Conservation (phyloP, 2,113 vertebrate species). For the Gallinago undulata region DNA sequence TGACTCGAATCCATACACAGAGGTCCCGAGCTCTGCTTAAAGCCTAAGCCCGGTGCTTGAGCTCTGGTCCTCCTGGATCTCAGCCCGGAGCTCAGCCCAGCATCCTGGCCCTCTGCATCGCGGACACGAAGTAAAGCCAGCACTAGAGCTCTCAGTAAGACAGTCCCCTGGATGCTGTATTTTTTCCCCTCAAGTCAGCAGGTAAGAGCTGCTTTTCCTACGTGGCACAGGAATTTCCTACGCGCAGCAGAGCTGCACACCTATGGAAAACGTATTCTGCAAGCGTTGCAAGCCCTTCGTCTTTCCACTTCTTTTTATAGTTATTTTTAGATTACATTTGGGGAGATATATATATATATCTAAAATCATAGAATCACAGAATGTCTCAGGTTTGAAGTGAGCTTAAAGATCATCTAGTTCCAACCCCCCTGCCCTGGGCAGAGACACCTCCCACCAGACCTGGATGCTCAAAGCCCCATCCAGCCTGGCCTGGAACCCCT, state of each 20-base stretch:
- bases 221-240: background rate
- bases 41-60: background rate
- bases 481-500: background rate
- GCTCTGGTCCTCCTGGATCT: slow-evolving; percentile 26
- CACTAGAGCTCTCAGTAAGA: background rate
- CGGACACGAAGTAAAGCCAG: background rate
- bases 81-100: background rate
- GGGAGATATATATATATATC: background rate
- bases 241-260: background rate
- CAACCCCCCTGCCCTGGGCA: background rate
- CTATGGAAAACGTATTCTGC: background rate
- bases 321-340: background rate
- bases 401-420: background rate
- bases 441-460: background rate
- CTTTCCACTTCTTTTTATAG: background rate
- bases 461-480: background rate
- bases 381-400: background rate
- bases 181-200: slow-evolving; percentile 5
- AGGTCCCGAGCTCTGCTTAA: background rate
- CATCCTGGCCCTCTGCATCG: background rate
- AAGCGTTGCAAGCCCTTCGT: background rate
- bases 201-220: background rate
- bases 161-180: background rate
- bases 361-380: background rate
- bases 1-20: background rate